Evolutionary conservation across 2,113 vertebrate genomes (phyloP).

Genomic region (Percina caprodes): DNA sequence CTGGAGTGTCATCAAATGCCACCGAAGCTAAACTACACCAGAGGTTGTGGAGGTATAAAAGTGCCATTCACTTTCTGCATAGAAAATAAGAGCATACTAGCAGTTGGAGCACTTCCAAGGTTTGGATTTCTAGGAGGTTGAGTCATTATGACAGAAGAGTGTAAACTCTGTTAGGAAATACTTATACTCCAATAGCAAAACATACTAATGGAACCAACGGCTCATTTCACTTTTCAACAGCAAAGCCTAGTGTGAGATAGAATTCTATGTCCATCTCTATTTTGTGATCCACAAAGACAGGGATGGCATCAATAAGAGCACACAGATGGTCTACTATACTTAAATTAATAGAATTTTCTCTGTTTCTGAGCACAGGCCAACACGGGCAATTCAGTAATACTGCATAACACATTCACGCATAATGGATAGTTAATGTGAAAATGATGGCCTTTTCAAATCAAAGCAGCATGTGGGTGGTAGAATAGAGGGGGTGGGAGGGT

Average conservation of each 20-base stretch:
- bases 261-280: constrained; percentile 50
- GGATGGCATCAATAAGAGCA: constrained; percentile 22
- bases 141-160: background rate
- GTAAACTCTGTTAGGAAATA: background rate
- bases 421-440: constrained; percentile 72
- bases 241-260: background rate
- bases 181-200: too few relatives aligned
- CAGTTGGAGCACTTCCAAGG: background rate
- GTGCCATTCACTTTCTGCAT: background rate
- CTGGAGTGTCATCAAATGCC: constrained; percentile 43
- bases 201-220: background rate
- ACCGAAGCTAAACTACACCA: background rate
- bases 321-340: constrained; percentile 60
- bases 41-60: rapidly evolving
- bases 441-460: constrained; percentile 71
- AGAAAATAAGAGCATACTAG: background rate
- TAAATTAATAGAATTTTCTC: constrained; percentile 43
- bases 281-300: constrained; percentile 37
- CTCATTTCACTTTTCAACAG: background rate
- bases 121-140: background rate
- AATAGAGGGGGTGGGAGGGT: constrained; percentile 36
- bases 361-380: constrained; percentile 36
- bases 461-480: constrained; percentile 60
- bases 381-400: constrained; percentile 34
- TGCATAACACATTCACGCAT: constrained; percentile 53